Base-by-base conservation (phyloP, 2,888 invertebrate genomes). In the Abscondita cerata region DNA sequence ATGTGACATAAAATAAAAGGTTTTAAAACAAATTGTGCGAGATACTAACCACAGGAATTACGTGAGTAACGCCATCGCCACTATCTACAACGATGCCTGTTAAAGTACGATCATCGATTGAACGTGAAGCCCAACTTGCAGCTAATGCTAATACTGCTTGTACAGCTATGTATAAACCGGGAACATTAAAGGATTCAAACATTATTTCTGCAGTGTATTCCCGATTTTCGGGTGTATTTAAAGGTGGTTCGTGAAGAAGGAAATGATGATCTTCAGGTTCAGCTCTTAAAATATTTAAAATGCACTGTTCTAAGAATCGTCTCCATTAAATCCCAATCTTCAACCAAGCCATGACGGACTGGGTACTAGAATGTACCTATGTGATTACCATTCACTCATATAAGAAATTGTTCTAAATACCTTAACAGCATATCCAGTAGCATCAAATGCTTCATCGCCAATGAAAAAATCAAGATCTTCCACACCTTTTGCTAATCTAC, bases 311-410 rank as follows among this genome's bases (percentile, higher is more conserved):
- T 80, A 98, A 87, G 79, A 98, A 99, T 53, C 97, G 86, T 81
- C n/a, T 99, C 99, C 99, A 99, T 99, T 62, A 99, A 83, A 82
- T 99, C 98, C 99, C 99, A 99, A 79, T 99, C 99, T 82, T 99
- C 98, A 1, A 99, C 98, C 60, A 99, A 86, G 52, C 99, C 99
- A 84, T 99, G 99, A 63, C 99, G 89, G 34, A 99, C 98, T 8
- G 99, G 99, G 83, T 99, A 99, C 92, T 96, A 72, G 46, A 81
- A 77, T 25, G 6, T 15, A 48, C 13, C 13, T 19, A 25, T 18
- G 3, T 34, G 9, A 33, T 3, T 13, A 13, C 25, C 25, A 25
- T 25, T 25, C n/a, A n/a, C n/a, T 25, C 6, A 25, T 4, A 25
- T 6, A 25, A 51, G 16, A 15, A 52, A 18, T 18, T 2, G 41